Conservation (phyloP, 2,113 vertebrate species). For the Tetrao urogallus region DNA sequence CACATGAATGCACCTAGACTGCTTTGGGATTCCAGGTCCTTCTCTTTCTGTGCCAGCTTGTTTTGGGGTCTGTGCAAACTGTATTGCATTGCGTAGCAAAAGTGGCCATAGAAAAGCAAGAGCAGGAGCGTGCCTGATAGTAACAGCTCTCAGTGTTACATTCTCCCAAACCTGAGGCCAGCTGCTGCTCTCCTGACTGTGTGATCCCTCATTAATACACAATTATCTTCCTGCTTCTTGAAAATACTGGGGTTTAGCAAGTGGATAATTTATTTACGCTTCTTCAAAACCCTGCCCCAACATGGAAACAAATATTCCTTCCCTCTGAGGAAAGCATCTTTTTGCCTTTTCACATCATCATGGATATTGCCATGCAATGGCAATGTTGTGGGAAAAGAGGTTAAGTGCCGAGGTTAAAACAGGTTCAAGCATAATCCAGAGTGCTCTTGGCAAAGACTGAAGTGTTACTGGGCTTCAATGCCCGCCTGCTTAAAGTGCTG, state of each 20-base stretch:
- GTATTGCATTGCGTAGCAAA: background rate
- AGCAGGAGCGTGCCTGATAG: background rate
- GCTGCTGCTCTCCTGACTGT: background rate
- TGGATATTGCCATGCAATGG: background rate
- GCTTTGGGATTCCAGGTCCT: background rate
- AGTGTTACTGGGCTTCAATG: slow-evolving; percentile 22
- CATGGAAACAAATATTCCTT: background rate
- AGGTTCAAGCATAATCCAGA: slow-evolving; percentile 54
- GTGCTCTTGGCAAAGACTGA: slow-evolving; percentile 36
- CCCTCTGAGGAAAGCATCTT: background rate
- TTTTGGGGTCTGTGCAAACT: background rate
- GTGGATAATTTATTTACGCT: background rate
- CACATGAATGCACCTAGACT: background rate
- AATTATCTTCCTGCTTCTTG: background rate
- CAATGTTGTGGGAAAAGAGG: slow-evolving; percentile 20
- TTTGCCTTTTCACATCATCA: background rate
- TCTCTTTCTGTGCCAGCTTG: rapidly evolving
- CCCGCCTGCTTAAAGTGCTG: slow-evolving; percentile 19
- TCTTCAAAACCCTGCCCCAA: background rate
- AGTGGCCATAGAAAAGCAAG: background rate
- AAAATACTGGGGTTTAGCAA: background rate
- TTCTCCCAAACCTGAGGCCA: background rate
- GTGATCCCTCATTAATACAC: background rate
- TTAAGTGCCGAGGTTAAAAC: slow-evolving; percentile 50
- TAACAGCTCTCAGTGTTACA: too few relatives aligned